A percentile compares a stretch with the other conserved stretches of the same genome.
Conservation (phyloP, 2,888 invertebrate species). For the Thecocarcelia acutangulata region DNA sequence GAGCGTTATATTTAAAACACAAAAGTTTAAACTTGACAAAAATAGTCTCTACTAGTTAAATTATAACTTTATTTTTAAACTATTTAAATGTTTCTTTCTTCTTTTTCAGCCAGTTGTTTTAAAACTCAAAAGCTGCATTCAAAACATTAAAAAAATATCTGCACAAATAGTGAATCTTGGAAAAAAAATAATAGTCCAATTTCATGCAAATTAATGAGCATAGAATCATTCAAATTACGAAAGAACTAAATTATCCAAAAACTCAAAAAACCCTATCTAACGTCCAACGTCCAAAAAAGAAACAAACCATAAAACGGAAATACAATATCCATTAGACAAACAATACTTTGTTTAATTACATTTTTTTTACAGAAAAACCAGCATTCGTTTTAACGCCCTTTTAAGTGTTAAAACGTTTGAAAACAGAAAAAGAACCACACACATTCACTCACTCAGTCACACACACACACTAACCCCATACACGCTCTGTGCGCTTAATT, state of each 20-base stretch:
- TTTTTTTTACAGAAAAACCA: not conserved
- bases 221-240: not conserved
- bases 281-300: too few relatives aligned
- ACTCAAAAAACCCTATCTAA: not conserved
- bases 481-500: constrained; percentile 1
- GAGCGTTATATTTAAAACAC: too few relatives aligned
- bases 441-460: not conserved
- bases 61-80: too few relatives aligned
- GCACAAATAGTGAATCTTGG: not conserved
- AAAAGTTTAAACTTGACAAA: too few relatives aligned
- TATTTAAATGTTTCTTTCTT: not conserved
- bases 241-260: not conserved
- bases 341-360: constrained; percentile 8
- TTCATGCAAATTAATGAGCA: constrained; percentile 1
- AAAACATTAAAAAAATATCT: not conserved
- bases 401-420: constrained; percentile 36
- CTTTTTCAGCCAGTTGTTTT: not conserved
- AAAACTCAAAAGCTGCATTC: not conserved
- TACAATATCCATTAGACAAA: constrained; percentile 3
- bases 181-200: not conserved
- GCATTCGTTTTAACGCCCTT: constrained; percentile 9
- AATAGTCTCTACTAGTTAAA: too few relatives aligned
- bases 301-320: not conserved
- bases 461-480: not conserved
- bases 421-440: not conserved